Percentiles rank a stretch among this genome's conserved stretches.
Evolutionary conservation across 2,888 invertebrate species (phyloP).

Genomic region (Cheilosia vulpina): DNA sequence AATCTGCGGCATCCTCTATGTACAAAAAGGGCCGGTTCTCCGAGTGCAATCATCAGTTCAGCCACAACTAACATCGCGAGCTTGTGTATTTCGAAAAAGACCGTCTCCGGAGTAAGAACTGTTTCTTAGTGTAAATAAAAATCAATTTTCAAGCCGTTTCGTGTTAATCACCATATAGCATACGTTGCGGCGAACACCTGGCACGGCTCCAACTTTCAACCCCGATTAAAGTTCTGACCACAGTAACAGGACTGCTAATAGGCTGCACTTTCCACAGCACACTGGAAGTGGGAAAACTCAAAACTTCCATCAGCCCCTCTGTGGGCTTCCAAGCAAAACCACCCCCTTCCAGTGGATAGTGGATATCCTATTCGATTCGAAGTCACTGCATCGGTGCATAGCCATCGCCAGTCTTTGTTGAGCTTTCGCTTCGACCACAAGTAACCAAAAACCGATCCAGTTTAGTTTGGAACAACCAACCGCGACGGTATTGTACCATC

Average conservation of each 20-base stretch:
- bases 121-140: background rate
- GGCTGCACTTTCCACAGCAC: constrained; percentile 54
- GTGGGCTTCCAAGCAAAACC: constrained; percentile 44
- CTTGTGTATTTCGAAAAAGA: constrained; percentile 20
- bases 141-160: constrained; percentile 25
- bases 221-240: background rate
- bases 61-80: constrained; percentile 65
- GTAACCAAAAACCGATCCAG: constrained; percentile 45
- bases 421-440: constrained; percentile 81
- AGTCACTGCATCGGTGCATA: constrained; percentile 57
- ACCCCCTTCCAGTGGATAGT: constrained; percentile 38
- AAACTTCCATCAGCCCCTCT: constrained; percentile 30
- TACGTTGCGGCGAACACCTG: constrained; percentile 47
- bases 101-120: background rate
- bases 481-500: constrained; percentile 58
- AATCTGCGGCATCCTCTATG: background rate
- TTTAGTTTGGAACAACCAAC: constrained; percentile 38
- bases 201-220: constrained; percentile 49
- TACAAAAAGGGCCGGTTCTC: constrained; percentile 64
- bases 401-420: constrained; percentile 81
- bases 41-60: constrained; percentile 53
- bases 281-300: constrained; percentile 4
- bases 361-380: constrained; percentile 32
- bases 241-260: constrained; percentile 1
- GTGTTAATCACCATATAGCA: background rate